Base-by-base conservation (phyloP, 2,888 invertebrate genomes). In the Therioaphis trifolii region DNA sequence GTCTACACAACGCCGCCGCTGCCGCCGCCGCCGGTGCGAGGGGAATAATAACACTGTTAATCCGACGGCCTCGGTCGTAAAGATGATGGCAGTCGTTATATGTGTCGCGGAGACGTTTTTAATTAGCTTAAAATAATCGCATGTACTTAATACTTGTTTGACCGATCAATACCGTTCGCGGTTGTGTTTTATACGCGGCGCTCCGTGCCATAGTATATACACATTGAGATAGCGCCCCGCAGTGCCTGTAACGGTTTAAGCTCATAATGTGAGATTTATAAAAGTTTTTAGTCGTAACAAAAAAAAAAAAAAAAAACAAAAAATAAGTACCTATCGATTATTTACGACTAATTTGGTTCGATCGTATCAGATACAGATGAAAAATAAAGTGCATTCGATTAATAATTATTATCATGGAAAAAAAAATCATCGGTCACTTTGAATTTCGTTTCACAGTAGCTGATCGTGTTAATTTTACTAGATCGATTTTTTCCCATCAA, bases 61-160 rank as follows among this genome's bases (percentile, higher is more conserved):
- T 52, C 61, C 46, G 63, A 58, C 74, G 74, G 76, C 18, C 18
- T 61, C 40, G 68, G 68, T 68, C 52, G 40, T 66, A 78, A 68
- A 78, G 68, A 78, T 43, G 63, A 66, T 66, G 15, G 21, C n/a
- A 49, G 49, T 77, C 66, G 49, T 77, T 49, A 66, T 29, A 29
- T 29, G 4, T 24, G 49, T 49, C 12, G 55, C 18, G 21, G 66
- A 77, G 78, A 78, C 68, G 40, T 68, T 68, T 78, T 78, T 68
- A 68, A 78, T 78, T 78, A 68, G 49, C 24, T 68, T 68, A 63
- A 63, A 46, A 77, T 63, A 46, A 63, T 61, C 27, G 43, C 58
- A 24, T 55, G 58, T 58, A 46, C 63, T 63, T 46, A 29, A 46
- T 15, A n/a, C 43, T 40, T 40, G 63, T 75, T 75, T 24, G 40